phyloP scores from a whole-genome alignment of 2,888 invertebrate genomes.

The Nemotelus pantherinus region DNA sequence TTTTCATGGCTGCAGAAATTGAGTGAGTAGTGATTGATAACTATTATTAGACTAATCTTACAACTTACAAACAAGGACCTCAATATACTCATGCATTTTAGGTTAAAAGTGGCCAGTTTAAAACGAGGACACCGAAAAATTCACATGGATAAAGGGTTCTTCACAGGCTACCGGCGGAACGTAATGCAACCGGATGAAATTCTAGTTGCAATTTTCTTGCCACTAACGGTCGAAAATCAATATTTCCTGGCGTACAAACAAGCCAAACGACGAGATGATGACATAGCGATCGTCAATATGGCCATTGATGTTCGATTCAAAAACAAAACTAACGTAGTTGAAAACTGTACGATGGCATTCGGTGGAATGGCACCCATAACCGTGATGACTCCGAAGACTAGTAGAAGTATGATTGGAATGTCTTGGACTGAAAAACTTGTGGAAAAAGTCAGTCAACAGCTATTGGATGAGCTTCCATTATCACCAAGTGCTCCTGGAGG shows the following conservation, averaged over 20 bases:
- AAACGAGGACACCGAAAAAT: conserved; percentile 70
- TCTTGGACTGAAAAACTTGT: conserved; percentile 74
- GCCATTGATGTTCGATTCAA: conserved; percentile 78
- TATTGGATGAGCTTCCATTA: conserved; percentile 81
- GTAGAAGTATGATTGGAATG: conserved; percentile 68
- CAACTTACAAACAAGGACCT: too few relatives aligned
- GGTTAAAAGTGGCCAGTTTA: conserved; percentile 71
- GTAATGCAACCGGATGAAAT: conserved; percentile 79
- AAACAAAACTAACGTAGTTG: conserved; percentile 67
- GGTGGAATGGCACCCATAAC: conserved; percentile 95
- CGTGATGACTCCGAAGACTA: conserved; percentile 75
- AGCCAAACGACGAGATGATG: conserved; percentile 90
- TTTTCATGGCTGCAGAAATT: conserved; percentile 82
- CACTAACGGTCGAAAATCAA: conserved; percentile 75
- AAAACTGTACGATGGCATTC: conserved; percentile 76
- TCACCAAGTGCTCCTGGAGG: conserved; percentile 84
- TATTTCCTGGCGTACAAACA: conserved; percentile 90
- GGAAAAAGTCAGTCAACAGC: conserved; percentile 69
- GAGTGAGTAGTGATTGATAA: conserved; percentile 55
- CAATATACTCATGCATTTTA: not conserved
- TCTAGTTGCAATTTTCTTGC: conserved; percentile 81
- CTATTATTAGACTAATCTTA: too few relatives aligned
- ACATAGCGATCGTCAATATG: conserved; percentile 94
- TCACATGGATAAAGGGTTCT: conserved; percentile 80
- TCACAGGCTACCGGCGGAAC: conserved; percentile 86